phyloP scores from a whole-genome alignment of 2,797 vertebrate species.

The Helarctos malayanus region DNA sequence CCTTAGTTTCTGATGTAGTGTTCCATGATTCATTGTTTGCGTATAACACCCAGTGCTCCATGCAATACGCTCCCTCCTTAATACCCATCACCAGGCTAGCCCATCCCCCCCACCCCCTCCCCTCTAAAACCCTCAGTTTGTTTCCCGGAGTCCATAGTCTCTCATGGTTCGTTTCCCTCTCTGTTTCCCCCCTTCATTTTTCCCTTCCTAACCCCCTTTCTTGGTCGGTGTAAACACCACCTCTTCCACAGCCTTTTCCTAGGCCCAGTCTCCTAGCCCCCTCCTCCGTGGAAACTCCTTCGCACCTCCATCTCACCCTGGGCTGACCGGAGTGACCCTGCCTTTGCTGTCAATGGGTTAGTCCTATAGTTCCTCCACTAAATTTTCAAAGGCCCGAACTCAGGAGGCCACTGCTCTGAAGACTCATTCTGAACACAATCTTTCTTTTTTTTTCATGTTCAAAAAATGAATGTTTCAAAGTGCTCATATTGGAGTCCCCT shows the following conservation, averaged over 20 bases:
- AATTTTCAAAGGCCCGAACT: neutral
- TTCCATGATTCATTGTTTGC: too few species aligned
- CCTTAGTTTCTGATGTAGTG: too few species aligned
- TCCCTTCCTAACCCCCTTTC: neutral
- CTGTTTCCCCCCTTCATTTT: too few species aligned
- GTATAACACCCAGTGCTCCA: too few species aligned
- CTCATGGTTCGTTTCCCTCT: too few species aligned
- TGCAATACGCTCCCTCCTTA: too few species aligned
- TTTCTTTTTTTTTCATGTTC: conserved; percentile 9
- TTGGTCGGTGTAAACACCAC: neutral
- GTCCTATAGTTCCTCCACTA: conserved; percentile 2
- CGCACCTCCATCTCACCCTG: neutral
- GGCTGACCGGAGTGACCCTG: neutral
- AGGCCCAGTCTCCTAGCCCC: neutral
- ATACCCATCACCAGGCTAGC: too few species aligned
- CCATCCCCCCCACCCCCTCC: too few species aligned
- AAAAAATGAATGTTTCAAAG: conserved; percentile 30
- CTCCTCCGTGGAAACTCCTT: neutral
- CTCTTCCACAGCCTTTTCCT: neutral
- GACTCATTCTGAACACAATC: neutral
- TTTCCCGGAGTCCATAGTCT: too few species aligned
- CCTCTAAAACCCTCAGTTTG: too few species aligned
- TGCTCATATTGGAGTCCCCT: neutral
- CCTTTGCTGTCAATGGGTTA: neutral
- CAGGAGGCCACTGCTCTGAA: neutral